These are phyloP conservation scores for Pomatostomus ruficeps DNA, from an alignment of 2,113 vertebrate genomes.

Conservation along the genomic window DNA sequence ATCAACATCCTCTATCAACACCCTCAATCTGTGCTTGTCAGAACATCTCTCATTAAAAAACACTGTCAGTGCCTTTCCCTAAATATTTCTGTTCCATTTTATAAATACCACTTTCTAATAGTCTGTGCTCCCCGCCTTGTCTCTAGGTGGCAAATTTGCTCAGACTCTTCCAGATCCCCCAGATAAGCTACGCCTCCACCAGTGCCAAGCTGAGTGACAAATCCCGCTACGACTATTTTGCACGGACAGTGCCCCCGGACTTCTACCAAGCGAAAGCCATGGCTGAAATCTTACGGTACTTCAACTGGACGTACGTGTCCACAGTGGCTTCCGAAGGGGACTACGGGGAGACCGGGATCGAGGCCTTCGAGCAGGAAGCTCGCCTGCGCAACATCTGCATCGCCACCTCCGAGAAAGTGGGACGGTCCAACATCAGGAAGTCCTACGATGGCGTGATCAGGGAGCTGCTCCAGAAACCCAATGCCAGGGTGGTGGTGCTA, in stretches of 20 bases:
- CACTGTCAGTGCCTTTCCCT: neutral
- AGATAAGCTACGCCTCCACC: constrained; percentile 98
- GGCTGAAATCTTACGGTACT: constrained; percentile 93
- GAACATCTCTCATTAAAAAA: neutral
- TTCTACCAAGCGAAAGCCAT: constrained; percentile 99
- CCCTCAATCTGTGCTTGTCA: neutral
- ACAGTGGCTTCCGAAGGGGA: constrained; percentile 96
- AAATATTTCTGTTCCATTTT: neutral
- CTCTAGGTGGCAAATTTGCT: constrained; percentile 94
- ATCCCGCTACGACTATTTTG: constrained; percentile 94
- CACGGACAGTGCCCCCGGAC: constrained; percentile 93
- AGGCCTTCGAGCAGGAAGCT: constrained; percentile 96
- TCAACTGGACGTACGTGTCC: constrained; percentile 98
- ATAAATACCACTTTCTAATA: neutral
- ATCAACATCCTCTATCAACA: neutral
- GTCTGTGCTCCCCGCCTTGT: neutral
- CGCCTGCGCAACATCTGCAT: constrained; percentile 96
- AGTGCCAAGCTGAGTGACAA: constrained; percentile 98
- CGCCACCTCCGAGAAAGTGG: constrained; percentile 95
- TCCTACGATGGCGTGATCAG: constrained; percentile 92
- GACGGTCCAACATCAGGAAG: constrained; percentile 91
- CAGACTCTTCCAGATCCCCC: constrained; percentile 96
- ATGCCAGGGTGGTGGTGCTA: constrained; percentile 89
- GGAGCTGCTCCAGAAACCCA: constrained; percentile 94
- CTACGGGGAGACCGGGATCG: constrained; percentile 95